Evolutionary conservation across 2,888 invertebrate genomes (phyloP).

Genomic region (Eupithecia inturbata): DNA sequence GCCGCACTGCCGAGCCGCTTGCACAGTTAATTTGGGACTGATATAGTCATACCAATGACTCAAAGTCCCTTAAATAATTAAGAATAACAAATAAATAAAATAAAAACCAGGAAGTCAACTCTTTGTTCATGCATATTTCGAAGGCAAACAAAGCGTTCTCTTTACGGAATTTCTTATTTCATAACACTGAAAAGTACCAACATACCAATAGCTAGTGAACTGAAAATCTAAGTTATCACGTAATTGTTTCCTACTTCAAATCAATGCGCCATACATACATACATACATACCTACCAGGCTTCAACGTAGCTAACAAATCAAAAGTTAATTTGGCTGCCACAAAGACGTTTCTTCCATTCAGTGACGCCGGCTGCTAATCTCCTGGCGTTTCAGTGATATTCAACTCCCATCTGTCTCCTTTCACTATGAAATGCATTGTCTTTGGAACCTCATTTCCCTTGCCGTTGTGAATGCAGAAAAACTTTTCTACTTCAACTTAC

Average conservation of each 20-base stretch:
- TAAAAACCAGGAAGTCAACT: too few relatives aligned
- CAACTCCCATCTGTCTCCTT: constrained; percentile 34
- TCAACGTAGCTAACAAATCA: constrained; percentile 25
- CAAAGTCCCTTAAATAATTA: too few relatives aligned
- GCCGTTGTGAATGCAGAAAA: constrained; percentile 21
- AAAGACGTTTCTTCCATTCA: constrained; percentile 39
- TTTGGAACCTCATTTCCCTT: constrained; percentile 28
- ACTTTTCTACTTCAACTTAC: constrained; percentile 18
- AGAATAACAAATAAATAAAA: too few relatives aligned
- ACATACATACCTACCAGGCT: constrained; percentile 11
- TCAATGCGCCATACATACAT: constrained; percentile 5
- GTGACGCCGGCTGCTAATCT: constrained; percentile 37
- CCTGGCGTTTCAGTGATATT: constrained; percentile 38
- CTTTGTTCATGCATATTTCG: not conserved
- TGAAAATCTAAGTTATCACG: not conserved
- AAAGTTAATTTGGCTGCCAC: constrained; percentile 39
- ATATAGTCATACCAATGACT: too few relatives aligned
- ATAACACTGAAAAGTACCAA: not conserved
- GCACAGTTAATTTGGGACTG: too few relatives aligned
- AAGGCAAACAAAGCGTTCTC: not conserved
- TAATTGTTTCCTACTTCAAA: constrained; percentile 18
- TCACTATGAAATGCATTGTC: constrained; percentile 36
- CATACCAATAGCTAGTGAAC: not conserved
- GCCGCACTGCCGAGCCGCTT: too few relatives aligned
- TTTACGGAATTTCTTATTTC: not conserved